Evolutionary conservation across 1,140 invertebrate species (phyloP).

Genomic region (Lepidurus packardi): DNA sequence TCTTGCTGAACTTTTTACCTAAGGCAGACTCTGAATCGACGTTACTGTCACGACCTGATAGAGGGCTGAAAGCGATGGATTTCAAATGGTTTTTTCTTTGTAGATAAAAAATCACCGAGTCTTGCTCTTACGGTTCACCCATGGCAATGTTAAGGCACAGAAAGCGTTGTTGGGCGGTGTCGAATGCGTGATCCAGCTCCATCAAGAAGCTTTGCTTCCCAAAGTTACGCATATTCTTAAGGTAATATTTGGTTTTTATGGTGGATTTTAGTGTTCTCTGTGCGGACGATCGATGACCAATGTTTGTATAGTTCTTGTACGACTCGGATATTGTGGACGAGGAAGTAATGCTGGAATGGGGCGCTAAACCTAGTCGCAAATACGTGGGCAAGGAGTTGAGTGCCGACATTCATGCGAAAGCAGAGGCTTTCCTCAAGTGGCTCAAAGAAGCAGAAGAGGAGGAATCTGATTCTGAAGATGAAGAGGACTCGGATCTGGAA

Average conservation of each 20-base stretch:
- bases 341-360: conserved; percentile 89
- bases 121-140: conserved; percentile 76
- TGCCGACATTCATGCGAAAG: conserved; percentile 85
- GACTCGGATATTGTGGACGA: conserved; percentile 93
- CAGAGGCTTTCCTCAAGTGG: conserved; percentile 92
- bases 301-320: conserved; percentile 69
- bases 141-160: conserved; percentile 83
- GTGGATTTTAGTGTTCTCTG: not conserved
- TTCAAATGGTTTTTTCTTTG: conserved; percentile 34
- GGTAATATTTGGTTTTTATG: conserved; percentile 44
- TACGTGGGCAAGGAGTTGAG: conserved; percentile 86
- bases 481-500: conserved; percentile 63
- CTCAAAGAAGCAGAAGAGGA: conserved; percentile 94
- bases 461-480: conserved; percentile 63
- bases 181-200: conserved; percentile 83
- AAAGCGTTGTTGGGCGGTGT: conserved; percentile 91
- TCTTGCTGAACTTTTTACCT: not conserved
- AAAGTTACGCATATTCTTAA: conserved; percentile 89
- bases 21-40: not conserved
- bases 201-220: conserved; percentile 70
- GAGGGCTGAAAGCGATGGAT: not conserved
- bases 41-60: not conserved
- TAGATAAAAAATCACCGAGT: conserved; percentile 56
- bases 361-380: conserved; percentile 86
- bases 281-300: not conserved